A percentile compares a stretch with the other conserved stretches of the same genome.
These are phyloP conservation scores for Silurus aristotelis DNA, from an alignment of 2,797 vertebrate genomes.

Conservation along the genomic window DNA sequence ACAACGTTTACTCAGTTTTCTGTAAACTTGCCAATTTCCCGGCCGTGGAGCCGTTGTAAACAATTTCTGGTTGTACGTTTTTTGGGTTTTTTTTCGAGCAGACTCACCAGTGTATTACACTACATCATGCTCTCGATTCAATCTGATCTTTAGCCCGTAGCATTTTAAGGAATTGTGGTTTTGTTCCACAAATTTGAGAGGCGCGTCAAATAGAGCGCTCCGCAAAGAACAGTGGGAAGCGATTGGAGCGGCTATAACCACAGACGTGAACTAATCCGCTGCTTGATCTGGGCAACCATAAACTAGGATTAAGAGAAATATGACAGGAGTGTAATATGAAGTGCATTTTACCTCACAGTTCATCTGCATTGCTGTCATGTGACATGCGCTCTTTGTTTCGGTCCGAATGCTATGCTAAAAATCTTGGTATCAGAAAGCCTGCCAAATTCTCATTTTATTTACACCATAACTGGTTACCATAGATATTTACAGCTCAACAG, in stretches of 20 bases:
- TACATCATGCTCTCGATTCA: constrained; percentile 22
- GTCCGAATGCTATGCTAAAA: neutral
- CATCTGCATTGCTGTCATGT: neutral
- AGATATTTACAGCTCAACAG: constrained; percentile 36
- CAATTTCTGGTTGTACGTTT: constrained; percentile 18
- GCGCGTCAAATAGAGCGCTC: neutral
- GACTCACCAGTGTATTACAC: constrained; percentile 21
- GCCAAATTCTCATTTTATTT: constrained; percentile 10
- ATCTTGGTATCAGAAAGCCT: neutral
- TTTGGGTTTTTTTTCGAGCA: constrained; percentile 26
- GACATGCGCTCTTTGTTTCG: neutral
- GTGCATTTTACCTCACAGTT: neutral
- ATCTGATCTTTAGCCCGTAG: constrained; percentile 23
- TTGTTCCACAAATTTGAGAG: constrained; percentile 2
- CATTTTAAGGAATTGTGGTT: neutral
- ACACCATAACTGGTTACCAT: constrained; percentile 49
- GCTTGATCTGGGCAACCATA: neutral
- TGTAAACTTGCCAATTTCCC: neutral
- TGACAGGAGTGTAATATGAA: neutral
- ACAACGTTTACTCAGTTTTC: neutral
- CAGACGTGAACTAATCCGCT: constrained; percentile 56
- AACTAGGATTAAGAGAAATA: neutral
- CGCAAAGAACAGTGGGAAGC: constrained; percentile 19
- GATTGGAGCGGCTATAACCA: constrained; percentile 48
- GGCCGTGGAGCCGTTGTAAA: neutral